phyloP scores from a whole-genome alignment of 2,113 vertebrate species.

The Hypocryptadius cinnamomeus region DNA sequence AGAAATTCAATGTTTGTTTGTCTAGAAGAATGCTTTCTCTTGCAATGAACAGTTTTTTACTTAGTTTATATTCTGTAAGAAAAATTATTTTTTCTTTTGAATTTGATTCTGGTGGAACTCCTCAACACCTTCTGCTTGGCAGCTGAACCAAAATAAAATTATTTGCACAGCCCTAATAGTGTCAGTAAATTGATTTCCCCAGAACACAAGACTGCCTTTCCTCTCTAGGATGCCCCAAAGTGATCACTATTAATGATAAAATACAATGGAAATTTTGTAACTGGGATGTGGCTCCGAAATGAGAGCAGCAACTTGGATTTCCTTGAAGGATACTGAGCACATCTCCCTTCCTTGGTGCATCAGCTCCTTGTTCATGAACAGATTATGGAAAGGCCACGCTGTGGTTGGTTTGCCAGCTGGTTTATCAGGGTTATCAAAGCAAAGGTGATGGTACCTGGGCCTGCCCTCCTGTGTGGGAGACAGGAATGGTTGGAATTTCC shows the following conservation, averaged over 20 bases:
- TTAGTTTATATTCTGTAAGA: neutral
- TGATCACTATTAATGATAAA: neutral
- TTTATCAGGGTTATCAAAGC: neutral
- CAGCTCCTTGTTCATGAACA: neutral
- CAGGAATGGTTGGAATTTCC: neutral
- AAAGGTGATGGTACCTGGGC: neutral
- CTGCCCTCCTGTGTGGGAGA: neutral
- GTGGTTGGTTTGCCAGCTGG: neutral
- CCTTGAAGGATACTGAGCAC: neutral
- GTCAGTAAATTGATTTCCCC: neutral
- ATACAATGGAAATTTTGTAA: neutral
- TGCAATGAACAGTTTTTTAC: neutral
- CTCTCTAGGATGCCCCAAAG: neutral
- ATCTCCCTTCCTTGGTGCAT: neutral
- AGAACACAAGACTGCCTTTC: neutral
- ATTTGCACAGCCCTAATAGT: neutral
- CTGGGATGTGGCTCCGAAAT: neutral
- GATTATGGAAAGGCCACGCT: neutral
- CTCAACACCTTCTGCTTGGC: neutral
- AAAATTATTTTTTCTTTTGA: neutral
- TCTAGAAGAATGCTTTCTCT: neutral
- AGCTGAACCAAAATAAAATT: neutral
- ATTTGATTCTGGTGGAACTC: neutral
- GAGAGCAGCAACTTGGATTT: neutral
- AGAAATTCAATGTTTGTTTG: neutral